A percentile compares a stretch with the other conserved stretches of the same genome.
Evolutionary conservation across 2,113 vertebrate species (phyloP).

Genomic region (Melospiza georgiana): DNA sequence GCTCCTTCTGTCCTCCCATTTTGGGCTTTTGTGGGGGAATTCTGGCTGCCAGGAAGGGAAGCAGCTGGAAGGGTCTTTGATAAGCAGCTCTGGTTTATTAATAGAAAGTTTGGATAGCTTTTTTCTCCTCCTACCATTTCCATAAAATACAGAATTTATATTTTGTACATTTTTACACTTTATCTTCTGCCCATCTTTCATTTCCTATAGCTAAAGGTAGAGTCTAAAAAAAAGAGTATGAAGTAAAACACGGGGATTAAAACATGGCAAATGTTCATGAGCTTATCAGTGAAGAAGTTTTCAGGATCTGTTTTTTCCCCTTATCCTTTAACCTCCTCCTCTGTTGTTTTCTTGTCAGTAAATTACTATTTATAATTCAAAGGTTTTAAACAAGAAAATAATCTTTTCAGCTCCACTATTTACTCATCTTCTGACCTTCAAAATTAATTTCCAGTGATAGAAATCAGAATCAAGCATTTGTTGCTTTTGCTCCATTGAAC

Average conservation of each 20-base stretch:
- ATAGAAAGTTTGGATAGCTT: background rate
- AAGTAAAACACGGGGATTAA: background rate
- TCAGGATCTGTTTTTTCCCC: background rate
- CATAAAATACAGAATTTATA: background rate
- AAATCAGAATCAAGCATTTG: background rate
- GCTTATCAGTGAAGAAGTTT: background rate
- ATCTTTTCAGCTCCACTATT: background rate
- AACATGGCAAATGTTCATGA: background rate
- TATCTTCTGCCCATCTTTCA: background rate
- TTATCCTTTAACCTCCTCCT: background rate
- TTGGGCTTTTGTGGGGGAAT: background rate
- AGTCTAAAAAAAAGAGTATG: background rate
- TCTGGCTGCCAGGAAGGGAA: background rate
- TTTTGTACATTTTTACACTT: background rate
- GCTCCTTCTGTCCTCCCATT: background rate
- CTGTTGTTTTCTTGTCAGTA: background rate
- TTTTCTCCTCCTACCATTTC: background rate
- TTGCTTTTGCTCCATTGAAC: background rate
- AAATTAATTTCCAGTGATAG: background rate
- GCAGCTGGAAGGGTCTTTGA: background rate
- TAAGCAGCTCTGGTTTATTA: background rate
- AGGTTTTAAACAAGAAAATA: background rate
- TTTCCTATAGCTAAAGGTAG: background rate
- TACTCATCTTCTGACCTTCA: background rate
- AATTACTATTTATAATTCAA: background rate